Conservation (phyloP, 2,888 invertebrate species). For the Helobdella robusta region DNA sequence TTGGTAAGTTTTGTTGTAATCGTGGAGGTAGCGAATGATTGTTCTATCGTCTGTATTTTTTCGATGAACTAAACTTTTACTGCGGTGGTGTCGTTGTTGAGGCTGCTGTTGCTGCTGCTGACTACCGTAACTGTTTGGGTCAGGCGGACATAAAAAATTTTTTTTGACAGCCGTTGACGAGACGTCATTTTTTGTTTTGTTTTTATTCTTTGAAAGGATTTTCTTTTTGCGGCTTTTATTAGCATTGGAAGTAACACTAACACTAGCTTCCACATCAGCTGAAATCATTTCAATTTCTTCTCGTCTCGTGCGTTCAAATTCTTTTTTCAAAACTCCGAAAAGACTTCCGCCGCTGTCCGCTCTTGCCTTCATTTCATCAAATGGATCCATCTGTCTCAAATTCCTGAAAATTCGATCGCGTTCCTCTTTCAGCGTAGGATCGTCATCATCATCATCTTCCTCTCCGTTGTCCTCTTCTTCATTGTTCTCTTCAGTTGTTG, state of each 20-base stretch:
- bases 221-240: neutral
- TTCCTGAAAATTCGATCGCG: conserved; percentile 16
- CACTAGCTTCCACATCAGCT: conserved; percentile 16
- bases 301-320: too few relatives aligned
- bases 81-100: conserved; percentile 31
- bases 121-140: conserved; percentile 6
- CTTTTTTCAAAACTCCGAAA: conserved; percentile 32
- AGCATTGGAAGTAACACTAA: neutral
- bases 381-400: conserved; percentile 20
- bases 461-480: neutral
- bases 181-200: neutral
- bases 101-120: too few relatives aligned
- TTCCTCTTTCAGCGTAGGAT: neutral
- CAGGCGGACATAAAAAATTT: conserved; percentile 20
- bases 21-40: conserved; percentile 29
- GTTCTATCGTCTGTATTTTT: conserved; percentile 30
- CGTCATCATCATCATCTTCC: conserved; percentile 7
- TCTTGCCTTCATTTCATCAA: conserved; percentile 31
- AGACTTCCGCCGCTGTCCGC: conserved; percentile 33
- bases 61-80: conserved; percentile 30
- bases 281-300: too few relatives aligned
- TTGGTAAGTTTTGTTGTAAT: conserved; percentile 32
- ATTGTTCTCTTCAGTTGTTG: neutral
- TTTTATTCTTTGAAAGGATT: conserved; percentile 1
- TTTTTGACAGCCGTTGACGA: neutral